Evolutionary conservation across 2,797 vertebrate species (phyloP).

Genomic region (Phoebastria nigripes): DNA sequence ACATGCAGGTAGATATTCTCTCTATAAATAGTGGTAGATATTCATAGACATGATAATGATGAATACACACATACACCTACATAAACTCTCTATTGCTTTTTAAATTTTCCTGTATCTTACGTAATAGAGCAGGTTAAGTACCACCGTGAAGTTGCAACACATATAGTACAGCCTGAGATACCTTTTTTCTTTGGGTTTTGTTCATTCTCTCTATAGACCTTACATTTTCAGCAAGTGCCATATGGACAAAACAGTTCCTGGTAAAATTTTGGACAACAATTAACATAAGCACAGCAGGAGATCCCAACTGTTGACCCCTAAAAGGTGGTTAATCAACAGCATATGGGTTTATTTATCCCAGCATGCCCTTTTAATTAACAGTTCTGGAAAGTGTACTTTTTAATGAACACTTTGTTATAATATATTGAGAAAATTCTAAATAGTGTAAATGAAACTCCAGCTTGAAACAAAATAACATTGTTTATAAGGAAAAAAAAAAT

Average conservation of each 20-base stretch:
- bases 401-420: constrained; percentile 43
- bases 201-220: constrained; percentile 22
- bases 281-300: constrained; percentile 69
- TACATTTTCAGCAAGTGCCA: constrained; percentile 62
- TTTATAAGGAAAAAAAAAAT: not conserved
- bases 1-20: not conserved
- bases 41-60: not conserved
- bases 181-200: not conserved
- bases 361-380: constrained; percentile 83
- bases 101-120: not conserved
- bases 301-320: constrained; percentile 75
- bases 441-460: constrained; percentile 39
- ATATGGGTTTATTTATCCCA: constrained; percentile 85
- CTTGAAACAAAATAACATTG: constrained; percentile 28
- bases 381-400: constrained; percentile 62
- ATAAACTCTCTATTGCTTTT: not conserved
- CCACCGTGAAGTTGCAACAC: not conserved
- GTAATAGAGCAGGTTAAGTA: not conserved
- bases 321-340: constrained; percentile 84
- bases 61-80: not conserved
- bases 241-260: constrained; percentile 72
- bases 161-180: not conserved
- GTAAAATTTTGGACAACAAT: constrained; percentile 75
- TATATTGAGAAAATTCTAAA: constrained; percentile 34
- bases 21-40: not conserved